Base-by-base conservation (phyloP, 2,113 vertebrate genomes). In the Thermophis baileyi region DNA sequence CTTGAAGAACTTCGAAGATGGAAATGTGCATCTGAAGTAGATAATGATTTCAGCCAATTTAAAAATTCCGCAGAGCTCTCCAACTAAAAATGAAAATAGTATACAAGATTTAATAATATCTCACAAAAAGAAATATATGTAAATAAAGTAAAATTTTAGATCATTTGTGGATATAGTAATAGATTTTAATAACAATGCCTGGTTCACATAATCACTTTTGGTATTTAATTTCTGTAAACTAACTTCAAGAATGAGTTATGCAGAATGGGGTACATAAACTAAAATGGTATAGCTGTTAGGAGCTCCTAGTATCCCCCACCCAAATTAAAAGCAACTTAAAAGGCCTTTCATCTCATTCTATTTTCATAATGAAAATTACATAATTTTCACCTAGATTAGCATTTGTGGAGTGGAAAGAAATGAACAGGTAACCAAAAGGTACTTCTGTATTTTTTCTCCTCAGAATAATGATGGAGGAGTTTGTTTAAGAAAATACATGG, bases 1-100 rank as follows among this genome's bases (percentile, higher is more conserved):
- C 88, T 94, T 91, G 92, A 96, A 94, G 97, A 97, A 25, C 94
- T 98, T 50, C 95, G 95, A 63, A 95, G 95, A 74, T 98, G 97
- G 97, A 97, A 89, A 93, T 96, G 89, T 11, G 25, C 51, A 6
- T 94, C 63, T 93, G 95, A 96, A 92, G 35, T 50, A 90, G 96
- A 93, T 90, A 93, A 94, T 93, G 94, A 97, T 93, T 50, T 95
- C 87, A 94, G 93, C 88, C 69, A 94, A 93, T 46, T 60, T 96
- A 95, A 94, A 96, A 96, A 95, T 95, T 35, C 44, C 93, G 47
- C 6, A 92, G 47, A 92, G 94, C 35, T 40, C 81, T 40, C 60
- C 87, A 94, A 89, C 49, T 89, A 63, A 93, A 94, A 85, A 88
- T 87, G 25, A 74, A 88, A 89, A 57, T 90, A 51, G 88, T 49